These are phyloP conservation scores for Chanos chanos DNA, from an alignment of 2,797 vertebrate genomes.

Conservation along the genomic window DNA sequence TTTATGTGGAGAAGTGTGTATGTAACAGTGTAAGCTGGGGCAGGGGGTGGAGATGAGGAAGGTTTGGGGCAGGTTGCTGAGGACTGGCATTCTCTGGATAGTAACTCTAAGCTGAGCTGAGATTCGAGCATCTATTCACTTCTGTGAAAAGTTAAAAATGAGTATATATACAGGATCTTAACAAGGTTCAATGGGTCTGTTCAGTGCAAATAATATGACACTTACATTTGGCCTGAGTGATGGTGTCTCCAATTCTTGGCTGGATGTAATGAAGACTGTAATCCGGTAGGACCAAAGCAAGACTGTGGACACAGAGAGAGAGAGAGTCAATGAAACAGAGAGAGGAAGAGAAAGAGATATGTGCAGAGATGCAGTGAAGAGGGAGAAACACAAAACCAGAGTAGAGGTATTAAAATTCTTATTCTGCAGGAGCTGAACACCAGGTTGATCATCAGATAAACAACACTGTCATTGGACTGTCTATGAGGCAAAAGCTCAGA, in stretches of 20 bases:
- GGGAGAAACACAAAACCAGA: not conserved
- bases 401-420: not conserved
- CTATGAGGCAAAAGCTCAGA: too few relatives aligned
- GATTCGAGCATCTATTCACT: not conserved
- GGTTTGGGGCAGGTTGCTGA: not conserved
- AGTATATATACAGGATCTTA: too few relatives aligned
- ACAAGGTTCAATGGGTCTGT: too few relatives aligned
- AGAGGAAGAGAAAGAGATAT: not conserved
- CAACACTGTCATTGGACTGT: too few relatives aligned
- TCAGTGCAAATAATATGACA: constrained; percentile 48
- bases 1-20: too few relatives aligned
- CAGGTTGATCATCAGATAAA: too few relatives aligned
- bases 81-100: constrained; percentile 4
- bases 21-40: too few relatives aligned
- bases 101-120: constrained; percentile 2
- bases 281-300: constrained; percentile 91
- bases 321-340: not conserved
- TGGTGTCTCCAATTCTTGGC: constrained; percentile 86
- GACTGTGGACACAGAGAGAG: constrained; percentile 68
- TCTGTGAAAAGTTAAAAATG: not conserved
- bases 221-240: constrained; percentile 95
- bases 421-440: too few relatives aligned
- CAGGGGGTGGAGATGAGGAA: too few relatives aligned
- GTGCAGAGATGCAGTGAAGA: not conserved
- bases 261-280: constrained; percentile 94